Percentiles rank a stretch among this genome's conserved stretches.
phyloP scores from a whole-genome alignment of 1,140 invertebrate species.

The Caerostris darwini region DNA sequence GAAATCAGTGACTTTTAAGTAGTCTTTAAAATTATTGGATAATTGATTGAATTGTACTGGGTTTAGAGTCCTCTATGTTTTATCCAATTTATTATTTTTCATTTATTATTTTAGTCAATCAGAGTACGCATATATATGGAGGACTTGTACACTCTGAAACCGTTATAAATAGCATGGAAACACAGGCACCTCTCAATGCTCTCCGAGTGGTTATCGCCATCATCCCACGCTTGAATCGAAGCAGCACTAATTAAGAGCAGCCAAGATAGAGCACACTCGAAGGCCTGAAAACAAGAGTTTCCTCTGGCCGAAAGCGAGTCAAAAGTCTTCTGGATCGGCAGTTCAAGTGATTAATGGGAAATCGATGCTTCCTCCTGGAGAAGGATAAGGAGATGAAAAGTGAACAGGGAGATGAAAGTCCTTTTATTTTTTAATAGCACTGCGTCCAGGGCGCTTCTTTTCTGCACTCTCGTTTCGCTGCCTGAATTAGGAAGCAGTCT shows the following conservation, averaged over 20 bases:
- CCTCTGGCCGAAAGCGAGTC: neutral
- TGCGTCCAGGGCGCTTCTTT: neutral
- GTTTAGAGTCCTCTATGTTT: no score
- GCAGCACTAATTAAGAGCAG: constrained; percentile 25
- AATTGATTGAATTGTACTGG: no score
- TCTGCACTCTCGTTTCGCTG: neutral
- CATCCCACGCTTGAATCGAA: constrained; percentile 1
- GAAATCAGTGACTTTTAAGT: no score
- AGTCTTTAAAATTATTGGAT: no score
- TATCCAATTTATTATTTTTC: no score
- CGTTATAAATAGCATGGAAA: no score
- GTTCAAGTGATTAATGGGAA: constrained; percentile 69
- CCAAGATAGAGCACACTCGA: neutral
- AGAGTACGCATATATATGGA: no score
- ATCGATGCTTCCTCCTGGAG: constrained; percentile 44
- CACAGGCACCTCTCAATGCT: no score
- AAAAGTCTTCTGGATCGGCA: constrained; percentile 55
- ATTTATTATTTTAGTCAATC: no score
- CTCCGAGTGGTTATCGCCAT: no score
- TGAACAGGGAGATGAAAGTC: no score
- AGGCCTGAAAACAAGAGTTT: constrained; percentile 49
- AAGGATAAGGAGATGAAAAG: constrained; percentile 63
- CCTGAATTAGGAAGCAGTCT: neutral
- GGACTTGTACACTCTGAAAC: no score
- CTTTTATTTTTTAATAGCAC: constrained; percentile 1